Conservation (phyloP, 2,113 vertebrate genomes). For the Elephas maximus region DNA sequence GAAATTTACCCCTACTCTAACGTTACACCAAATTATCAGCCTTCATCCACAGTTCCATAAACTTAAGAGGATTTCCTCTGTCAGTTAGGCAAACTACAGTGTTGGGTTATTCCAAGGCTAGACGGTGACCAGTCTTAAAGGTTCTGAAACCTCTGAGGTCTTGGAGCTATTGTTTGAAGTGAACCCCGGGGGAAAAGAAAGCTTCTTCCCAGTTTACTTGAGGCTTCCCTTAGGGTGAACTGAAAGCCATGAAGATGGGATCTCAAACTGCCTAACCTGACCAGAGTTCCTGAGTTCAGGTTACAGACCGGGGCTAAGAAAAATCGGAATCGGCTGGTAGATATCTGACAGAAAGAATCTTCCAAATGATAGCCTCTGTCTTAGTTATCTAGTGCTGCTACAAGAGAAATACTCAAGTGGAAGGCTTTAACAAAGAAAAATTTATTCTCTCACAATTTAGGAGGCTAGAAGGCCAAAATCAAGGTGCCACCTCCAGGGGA, state of each 20-base stretch:
- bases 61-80: constrained; percentile 10
- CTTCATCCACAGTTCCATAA: background rate
- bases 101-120: constrained; percentile 47
- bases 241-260: background rate
- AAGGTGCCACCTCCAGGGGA: no score
- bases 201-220: background rate
- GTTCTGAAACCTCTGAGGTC: constrained; percentile 1
- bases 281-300: background rate
- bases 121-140: background rate
- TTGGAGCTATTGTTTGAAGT: background rate
- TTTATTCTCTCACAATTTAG: no score
- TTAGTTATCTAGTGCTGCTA: no score
- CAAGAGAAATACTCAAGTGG: no score
- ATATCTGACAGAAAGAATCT: background rate
- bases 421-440: no score
- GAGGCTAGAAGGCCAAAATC: no score
- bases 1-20: constrained; percentile 9
- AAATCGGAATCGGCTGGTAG: background rate
- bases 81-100: constrained; percentile 39
- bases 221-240: background rate
- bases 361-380: no score
- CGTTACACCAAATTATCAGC: background rate
- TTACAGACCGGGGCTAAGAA: background rate
- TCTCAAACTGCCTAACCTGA: background rate
- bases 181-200: background rate